phyloP scores from a whole-genome alignment of 2,888 invertebrate species.

The Lasioglossum figueresi region DNA sequence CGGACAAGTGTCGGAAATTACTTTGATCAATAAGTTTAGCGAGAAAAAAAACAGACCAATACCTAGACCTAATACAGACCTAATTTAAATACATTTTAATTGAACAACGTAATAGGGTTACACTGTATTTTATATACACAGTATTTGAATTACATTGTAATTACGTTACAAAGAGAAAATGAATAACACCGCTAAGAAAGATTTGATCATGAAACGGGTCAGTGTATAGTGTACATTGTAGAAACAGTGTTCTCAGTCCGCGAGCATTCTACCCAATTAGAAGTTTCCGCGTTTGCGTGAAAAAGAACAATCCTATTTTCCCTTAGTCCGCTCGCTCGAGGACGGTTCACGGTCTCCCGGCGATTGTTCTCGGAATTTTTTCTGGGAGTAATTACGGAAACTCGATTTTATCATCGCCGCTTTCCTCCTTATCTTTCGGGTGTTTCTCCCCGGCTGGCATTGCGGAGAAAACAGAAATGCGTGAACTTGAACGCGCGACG shows the following conservation, averaged over 20 bases:
- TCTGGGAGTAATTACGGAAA: not conserved
- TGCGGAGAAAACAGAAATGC: not conserved
- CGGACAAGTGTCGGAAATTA: not conserved
- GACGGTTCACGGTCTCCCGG: not conserved
- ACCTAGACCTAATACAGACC: too few species aligned
- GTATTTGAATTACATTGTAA: too few species aligned
- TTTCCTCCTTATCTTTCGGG: not conserved
- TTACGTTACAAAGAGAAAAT: too few species aligned
- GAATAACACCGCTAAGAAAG: not conserved
- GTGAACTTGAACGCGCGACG: slow-evolving; percentile 7
- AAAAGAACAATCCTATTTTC: slow-evolving; percentile 10
- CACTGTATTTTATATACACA: too few species aligned
- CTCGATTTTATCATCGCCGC: not conserved
- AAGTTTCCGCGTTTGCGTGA: not conserved
- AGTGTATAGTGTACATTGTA: not conserved
- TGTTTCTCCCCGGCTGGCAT: not conserved
- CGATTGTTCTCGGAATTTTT: not conserved
- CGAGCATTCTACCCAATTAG: slow-evolving; percentile 9
- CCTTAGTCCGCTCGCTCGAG: not conserved
- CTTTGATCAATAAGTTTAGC: too few species aligned
- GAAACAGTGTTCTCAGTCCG: not conserved
- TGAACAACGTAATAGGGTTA: too few species aligned
- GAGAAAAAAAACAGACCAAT: too few species aligned
- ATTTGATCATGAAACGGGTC: not conserved
- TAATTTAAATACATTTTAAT: too few species aligned